Evolutionary conservation across 2,888 invertebrate species (phyloP).

Genomic region (Aleiodes alternator): DNA sequence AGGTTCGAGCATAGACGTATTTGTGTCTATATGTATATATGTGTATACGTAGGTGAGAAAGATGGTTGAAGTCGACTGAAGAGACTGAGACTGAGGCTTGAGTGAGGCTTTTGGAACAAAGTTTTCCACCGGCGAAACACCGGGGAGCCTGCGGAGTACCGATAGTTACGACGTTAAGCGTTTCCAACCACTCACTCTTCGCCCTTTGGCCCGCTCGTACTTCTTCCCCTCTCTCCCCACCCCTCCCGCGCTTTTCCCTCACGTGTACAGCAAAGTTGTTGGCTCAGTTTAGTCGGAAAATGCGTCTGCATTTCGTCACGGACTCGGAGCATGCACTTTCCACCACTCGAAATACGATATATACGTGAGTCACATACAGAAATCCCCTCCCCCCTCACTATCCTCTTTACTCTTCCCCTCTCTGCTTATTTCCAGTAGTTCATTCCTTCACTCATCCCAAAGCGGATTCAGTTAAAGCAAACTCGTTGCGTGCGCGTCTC

Average conservation of each 20-base stretch:
- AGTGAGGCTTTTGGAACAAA: conserved; percentile 15
- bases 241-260: not conserved
- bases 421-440: not conserved
- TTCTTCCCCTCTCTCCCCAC: not conserved
- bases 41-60: not conserved
- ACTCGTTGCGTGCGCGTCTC: conserved; percentile 39
- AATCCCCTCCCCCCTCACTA: not conserved
- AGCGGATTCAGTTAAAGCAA: conserved; percentile 28
- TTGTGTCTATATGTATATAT: no score
- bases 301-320: conserved; percentile 38
- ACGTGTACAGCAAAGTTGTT: conserved; percentile 30
- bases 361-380: conserved; percentile 24
- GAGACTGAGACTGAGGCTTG: not conserved
- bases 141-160: conserved; percentile 36
- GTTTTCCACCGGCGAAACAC: conserved; percentile 14
- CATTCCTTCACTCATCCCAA: not conserved
- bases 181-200: conserved; percentile 32
- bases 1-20: no score
- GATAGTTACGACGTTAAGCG: conserved; percentile 48
- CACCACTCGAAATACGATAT: conserved; percentile 34
- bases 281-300: conserved; percentile 35
- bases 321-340: conserved; percentile 21
- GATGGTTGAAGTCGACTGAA: not conserved
- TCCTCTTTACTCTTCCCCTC: not conserved
- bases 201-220: conserved; percentile 1